phyloP scores from a whole-genome alignment of 2,113 vertebrate genomes.

The Bujurquina vittata region DNA sequence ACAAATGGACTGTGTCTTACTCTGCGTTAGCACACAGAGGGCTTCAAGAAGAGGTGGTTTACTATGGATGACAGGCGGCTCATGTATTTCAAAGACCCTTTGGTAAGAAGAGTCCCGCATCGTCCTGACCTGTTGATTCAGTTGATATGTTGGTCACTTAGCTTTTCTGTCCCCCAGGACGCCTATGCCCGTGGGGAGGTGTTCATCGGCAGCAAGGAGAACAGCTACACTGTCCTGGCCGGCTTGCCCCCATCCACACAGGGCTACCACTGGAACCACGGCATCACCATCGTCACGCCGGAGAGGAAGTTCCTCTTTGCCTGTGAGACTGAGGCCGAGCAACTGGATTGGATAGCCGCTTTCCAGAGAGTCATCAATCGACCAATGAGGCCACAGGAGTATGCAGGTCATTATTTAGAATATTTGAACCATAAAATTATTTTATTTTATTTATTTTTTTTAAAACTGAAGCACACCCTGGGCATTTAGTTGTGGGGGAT shows the following conservation, averaged over 20 bases:
- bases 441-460: background rate
- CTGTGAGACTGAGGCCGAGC: slow-evolving; percentile 91
- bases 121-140: background rate
- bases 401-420: slow-evolving; percentile 83
- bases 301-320: slow-evolving; percentile 95
- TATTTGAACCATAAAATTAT: background rate
- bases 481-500: background rate
- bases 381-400: slow-evolving; percentile 98
- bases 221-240: slow-evolving; percentile 90
- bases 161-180: slow-evolving; percentile 78
- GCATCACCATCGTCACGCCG: slow-evolving; percentile 95
- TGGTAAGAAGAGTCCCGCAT: slow-evolving; percentile 82
- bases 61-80: slow-evolving; percentile 95
- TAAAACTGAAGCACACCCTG: background rate
- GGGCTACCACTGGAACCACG: slow-evolving; percentile 92
- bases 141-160: background rate
- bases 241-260: slow-evolving; percentile 89
- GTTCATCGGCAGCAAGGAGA: slow-evolving; percentile 96
- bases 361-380: slow-evolving; percentile 93
- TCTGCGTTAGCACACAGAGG: slow-evolving; percentile 89
- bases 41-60: slow-evolving; percentile 97
- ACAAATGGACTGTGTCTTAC: background rate
- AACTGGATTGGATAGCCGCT: slow-evolving; percentile 90
- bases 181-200: slow-evolving; percentile 95
- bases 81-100: slow-evolving; percentile 98